Conservation (phyloP, 2,797 vertebrate genomes). For the Falco biarmicus region DNA sequence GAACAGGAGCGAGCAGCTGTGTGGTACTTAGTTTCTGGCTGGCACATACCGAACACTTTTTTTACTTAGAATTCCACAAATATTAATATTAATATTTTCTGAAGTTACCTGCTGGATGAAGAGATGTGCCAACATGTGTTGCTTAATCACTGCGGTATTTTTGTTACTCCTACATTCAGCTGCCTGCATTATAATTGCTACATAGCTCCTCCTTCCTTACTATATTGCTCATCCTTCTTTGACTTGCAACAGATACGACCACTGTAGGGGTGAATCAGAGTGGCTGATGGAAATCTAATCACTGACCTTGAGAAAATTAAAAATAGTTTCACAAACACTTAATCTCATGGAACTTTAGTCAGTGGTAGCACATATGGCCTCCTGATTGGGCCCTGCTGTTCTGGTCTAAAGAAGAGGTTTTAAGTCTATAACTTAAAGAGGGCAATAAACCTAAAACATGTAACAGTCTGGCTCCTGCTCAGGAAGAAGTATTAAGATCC, state of each 20-base stretch:
- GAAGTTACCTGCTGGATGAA: background rate
- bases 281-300: background rate
- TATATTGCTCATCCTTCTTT: background rate
- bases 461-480: background rate
- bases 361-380: background rate
- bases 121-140: background rate
- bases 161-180: background rate
- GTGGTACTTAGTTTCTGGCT: too few species aligned
- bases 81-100: background rate
- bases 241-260: background rate
- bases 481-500: background rate
- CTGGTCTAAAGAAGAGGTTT: background rate
- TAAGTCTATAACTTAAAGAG: background rate
- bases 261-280: background rate
- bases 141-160: background rate
- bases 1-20: too few species aligned
- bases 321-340: background rate
- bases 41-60: background rate
- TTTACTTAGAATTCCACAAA: background rate
- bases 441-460: background rate
- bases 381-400: background rate
- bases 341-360: background rate
- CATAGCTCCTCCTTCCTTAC: background rate
- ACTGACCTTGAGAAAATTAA: background rate
- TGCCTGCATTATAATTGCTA: background rate